phyloP scores from a whole-genome alignment of 2,113 vertebrate species.

The Callipepla squamata region DNA sequence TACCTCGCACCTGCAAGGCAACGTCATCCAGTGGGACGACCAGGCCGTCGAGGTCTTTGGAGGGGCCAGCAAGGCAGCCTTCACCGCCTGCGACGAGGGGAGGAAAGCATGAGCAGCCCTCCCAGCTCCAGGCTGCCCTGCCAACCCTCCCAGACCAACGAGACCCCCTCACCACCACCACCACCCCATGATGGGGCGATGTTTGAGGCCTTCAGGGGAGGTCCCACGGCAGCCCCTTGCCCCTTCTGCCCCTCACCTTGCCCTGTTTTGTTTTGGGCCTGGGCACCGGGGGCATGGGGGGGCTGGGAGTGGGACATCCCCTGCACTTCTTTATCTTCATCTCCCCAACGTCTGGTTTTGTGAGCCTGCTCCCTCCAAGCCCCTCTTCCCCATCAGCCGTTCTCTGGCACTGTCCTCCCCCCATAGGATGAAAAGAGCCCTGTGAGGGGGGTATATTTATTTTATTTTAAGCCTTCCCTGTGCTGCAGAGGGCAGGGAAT shows the following conservation, averaged over 20 bases:
- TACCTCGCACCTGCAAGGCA: slow-evolving; percentile 84
- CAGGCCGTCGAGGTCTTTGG: slow-evolving; percentile 89
- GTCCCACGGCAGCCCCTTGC: not conserved
- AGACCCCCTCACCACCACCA: not conserved
- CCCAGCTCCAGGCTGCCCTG: not conserved
- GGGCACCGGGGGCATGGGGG: not conserved
- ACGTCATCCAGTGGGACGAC: slow-evolving; percentile 92
- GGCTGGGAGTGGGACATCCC: not conserved
- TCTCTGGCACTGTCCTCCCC: not conserved
- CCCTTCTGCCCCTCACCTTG: not conserved
- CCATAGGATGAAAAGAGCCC: not conserved
- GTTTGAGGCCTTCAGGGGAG: rapidly evolving
- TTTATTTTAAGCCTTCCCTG: not conserved
- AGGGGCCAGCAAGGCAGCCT: slow-evolving; percentile 85
- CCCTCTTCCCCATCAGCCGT: not conserved
- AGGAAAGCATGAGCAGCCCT: slow-evolving; percentile 80
- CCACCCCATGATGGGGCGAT: not conserved
- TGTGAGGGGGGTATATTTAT: not conserved
- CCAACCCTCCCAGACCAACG: not conserved
- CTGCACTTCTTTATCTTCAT: not conserved
- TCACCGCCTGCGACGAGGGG: slow-evolving; percentile 85
- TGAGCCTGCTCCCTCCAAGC: not conserved
- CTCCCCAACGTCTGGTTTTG: not conserved
- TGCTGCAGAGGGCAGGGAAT: not conserved
- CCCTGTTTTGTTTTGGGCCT: not conserved